Conservation (phyloP, 2,888 invertebrate species). For the Phortica magna region DNA sequence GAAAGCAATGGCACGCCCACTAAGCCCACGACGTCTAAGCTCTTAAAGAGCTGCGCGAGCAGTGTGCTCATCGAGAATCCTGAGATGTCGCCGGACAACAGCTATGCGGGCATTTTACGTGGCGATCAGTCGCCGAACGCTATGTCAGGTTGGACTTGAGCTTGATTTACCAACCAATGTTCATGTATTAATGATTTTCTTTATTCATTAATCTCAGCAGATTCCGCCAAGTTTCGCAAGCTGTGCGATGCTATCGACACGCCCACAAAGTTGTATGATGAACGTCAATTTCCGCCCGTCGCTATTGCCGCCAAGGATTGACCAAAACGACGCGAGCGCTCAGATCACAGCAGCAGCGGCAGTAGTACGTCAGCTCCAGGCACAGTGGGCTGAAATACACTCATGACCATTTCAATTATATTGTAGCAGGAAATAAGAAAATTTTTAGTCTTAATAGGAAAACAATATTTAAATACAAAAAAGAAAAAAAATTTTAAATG, state of each 20-base stretch:
- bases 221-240: slow-evolving; percentile 77
- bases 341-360: slow-evolving; percentile 14
- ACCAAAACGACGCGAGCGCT: slow-evolving; percentile 54
- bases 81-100: slow-evolving; percentile 69
- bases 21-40: slow-evolving; percentile 36
- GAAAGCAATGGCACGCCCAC: slow-evolving; percentile 43
- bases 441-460: slow-evolving; percentile 47
- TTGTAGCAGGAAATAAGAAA: not conserved
- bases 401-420: not conserved
- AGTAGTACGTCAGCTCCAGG: not conserved
- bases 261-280: slow-evolving; percentile 76
- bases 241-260: slow-evolving; percentile 77
- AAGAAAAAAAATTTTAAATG: slow-evolving; percentile 42
- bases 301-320: slow-evolving; percentile 74
- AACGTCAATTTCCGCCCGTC: slow-evolving; percentile 77
- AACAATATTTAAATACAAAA: slow-evolving; percentile 31
- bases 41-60: slow-evolving; percentile 63
- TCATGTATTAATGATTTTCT: not conserved
- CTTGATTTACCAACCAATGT: not conserved
- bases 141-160: slow-evolving; percentile 86
- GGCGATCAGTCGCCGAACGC: slow-evolving; percentile 86
- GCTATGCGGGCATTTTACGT: slow-evolving; percentile 94
- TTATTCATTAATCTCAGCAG: slow-evolving; percentile 49
- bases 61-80: slow-evolving; percentile 74
- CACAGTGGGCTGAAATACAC: slow-evolving; percentile 15